Percentiles rank a stretch among this genome's conserved stretches.
Conservation (phyloP, 2,113 vertebrate genomes). For the Nipponia nippon region DNA sequence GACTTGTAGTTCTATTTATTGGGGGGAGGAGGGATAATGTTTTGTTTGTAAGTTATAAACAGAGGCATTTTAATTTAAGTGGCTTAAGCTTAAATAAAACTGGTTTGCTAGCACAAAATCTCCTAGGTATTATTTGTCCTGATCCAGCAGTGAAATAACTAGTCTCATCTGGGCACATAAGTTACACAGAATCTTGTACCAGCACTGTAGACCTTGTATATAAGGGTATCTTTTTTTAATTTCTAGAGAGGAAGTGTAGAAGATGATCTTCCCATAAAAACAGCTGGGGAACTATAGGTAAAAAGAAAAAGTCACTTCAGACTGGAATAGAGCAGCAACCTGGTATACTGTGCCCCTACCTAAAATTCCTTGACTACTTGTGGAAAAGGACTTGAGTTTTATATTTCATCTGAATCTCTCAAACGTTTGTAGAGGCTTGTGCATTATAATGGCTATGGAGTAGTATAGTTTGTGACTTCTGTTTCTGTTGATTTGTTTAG, state of each 20-base stretch:
- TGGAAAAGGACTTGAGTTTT: slow-evolving; percentile 42
- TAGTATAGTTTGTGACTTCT: neutral
- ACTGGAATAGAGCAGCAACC: slow-evolving; percentile 46
- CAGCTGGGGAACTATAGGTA: slow-evolving; percentile 46
- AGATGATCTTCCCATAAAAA: slow-evolving; percentile 49
- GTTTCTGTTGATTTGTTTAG: neutral
- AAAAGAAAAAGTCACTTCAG: slow-evolving; percentile 45
- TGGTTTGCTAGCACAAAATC: neutral
- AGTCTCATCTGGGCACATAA: neutral
- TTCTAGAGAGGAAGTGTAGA: slow-evolving; percentile 50
- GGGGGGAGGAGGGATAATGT: neutral
- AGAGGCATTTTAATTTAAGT: neutral
- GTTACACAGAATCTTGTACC: neutral
- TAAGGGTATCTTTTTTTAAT: slow-evolving; percentile 38
- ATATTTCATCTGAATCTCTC: neutral
- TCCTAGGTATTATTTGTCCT: neutral
- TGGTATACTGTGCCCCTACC: slow-evolving; percentile 10
- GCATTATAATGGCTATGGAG: neutral
- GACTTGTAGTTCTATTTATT: neutral
- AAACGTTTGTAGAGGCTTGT: neutral
- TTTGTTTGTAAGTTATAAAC: slow-evolving; percentile 4
- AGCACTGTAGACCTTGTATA: slow-evolving; percentile 23
- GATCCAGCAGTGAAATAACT: neutral
- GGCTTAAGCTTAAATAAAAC: neutral
- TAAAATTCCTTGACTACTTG: slow-evolving; percentile 31